These are phyloP conservation scores for Myotis davidii DNA, from an alignment of 2,113 vertebrate genomes.

Conservation along the genomic window DNA sequence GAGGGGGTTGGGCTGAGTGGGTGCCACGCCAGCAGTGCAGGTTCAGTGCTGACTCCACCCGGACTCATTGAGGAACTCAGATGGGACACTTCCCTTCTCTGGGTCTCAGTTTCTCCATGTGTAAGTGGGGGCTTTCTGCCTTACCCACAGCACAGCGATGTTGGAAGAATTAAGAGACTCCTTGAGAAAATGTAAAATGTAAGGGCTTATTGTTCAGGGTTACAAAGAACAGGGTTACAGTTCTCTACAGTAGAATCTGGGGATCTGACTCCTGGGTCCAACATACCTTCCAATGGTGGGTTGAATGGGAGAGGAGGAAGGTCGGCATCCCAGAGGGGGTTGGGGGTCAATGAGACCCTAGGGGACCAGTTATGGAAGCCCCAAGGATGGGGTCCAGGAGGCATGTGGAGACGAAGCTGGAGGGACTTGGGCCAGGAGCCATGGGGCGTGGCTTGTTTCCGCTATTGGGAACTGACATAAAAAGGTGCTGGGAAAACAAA, in stretches of 20 bases:
- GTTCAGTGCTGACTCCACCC: not conserved
- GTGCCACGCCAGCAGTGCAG: accelerated
- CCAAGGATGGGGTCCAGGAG: not conserved
- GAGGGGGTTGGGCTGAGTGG: not conserved
- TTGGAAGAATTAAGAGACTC: not conserved
- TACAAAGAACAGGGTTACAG: not conserved
- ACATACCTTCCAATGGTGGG: not conserved
- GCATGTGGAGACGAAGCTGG: not conserved
- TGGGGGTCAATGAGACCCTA: not conserved
- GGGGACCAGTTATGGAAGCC: not conserved
- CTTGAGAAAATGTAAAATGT: not conserved
- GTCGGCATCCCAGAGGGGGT: not conserved
- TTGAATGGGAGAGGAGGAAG: not conserved
- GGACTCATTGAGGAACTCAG: not conserved
- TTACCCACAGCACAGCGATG: not conserved
- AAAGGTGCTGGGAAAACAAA: not conserved
- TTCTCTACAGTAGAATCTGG: not conserved
- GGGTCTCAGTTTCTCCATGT: slow-evolving; percentile 1
- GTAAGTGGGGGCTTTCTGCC: not conserved
- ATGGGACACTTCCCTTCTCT: not conserved
- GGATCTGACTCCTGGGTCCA: not conserved
- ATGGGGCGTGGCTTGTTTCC: not conserved
- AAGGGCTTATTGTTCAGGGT: not conserved
- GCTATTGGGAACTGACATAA: not conserved
- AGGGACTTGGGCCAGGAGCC: not conserved